These are phyloP conservation scores for Macroglossus sobrinus DNA, from an alignment of 2,113 vertebrate genomes.

Conservation along the genomic window DNA sequence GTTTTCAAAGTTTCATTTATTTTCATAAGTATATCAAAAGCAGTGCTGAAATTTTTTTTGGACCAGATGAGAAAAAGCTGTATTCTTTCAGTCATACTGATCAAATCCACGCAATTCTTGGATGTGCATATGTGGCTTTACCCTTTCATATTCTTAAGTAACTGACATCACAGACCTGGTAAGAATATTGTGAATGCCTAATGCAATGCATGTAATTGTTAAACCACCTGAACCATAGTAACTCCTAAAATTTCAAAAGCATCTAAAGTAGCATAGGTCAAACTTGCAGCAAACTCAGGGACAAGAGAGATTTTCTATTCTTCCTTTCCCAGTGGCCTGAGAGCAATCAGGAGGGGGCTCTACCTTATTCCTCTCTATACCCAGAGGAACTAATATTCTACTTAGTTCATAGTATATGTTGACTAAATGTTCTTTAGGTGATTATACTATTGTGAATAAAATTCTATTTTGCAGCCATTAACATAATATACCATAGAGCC, in stretches of 20 bases:
- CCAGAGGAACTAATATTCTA: not conserved
- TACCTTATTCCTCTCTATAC: not conserved
- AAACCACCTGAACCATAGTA: not conserved
- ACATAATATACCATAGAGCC: not conserved
- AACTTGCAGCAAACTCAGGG: not conserved
- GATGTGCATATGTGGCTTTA: not conserved
- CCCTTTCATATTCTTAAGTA: not conserved
- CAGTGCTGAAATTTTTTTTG: not conserved
- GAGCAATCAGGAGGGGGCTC: not conserved
- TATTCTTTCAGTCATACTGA: not conserved
- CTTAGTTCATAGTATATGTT: not conserved
- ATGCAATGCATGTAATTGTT: not conserved
- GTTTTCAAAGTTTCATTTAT: not conserved
- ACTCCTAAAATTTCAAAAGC: conserved; percentile 7
- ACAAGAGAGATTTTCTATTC: not conserved
- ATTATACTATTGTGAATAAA: not conserved
- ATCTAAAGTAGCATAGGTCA: not conserved
- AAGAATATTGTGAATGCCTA: not conserved
- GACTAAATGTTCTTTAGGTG: not conserved
- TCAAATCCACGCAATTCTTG: not conserved
- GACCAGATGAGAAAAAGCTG: not conserved
- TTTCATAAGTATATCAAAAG: conserved; percentile 6
- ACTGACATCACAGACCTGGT: not conserved
- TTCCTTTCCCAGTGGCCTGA: not conserved
- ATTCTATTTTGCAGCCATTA: not conserved